Base-by-base conservation (phyloP, 64 coral and sea anemone genomes). In the Acropora yongei region DNA sequence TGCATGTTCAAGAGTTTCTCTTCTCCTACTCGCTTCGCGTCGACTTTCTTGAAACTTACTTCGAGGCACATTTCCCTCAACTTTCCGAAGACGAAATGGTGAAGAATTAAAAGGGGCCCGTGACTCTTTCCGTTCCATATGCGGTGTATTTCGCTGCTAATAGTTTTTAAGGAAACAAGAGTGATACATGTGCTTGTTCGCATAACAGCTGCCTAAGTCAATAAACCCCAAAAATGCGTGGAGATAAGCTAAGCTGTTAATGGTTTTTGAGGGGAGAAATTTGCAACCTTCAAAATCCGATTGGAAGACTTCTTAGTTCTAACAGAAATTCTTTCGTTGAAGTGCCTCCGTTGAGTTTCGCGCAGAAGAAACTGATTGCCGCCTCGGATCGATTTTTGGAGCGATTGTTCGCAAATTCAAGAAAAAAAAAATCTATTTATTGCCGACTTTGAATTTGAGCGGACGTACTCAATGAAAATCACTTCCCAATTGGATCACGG, bases 401-500 rank as follows among this genome's bases (percentile, higher is more conserved):
- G 61, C 7, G 3, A n/a, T 7, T 42, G 17, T 11, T 16, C 8
- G 30, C 82, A 68, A 41, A 18, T 71, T 71, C 8, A 18, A 11
- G 43, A 10, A 72, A 72, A 16, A 49, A 30, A 30, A 30, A 30
- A 30, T 30, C 46, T 49, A 44, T 48, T 85, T 71, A 85, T 71
- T 85, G 16, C 44, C 12, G 49, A 5, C 42, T 45, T 46, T 30
- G 16, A 71, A 71, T 85, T 72, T 8, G 49, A 69, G 46, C 82
- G 16, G 82, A 66, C 65, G 12, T 44, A 49, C 82, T 48, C 16
- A 17, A 30, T 30, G 30, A 47, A 19, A 71, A 43, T 10, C 46
- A 49, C 44, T 85, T 85, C 82, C 82, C 82, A 85, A 85, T 85
- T 85, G 82, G 82, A 85, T 85, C 66, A 85, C 19, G 44, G 43